Base-by-base conservation (phyloP, 2,888 invertebrate genomes). In the Pandemis heparana region DNA sequence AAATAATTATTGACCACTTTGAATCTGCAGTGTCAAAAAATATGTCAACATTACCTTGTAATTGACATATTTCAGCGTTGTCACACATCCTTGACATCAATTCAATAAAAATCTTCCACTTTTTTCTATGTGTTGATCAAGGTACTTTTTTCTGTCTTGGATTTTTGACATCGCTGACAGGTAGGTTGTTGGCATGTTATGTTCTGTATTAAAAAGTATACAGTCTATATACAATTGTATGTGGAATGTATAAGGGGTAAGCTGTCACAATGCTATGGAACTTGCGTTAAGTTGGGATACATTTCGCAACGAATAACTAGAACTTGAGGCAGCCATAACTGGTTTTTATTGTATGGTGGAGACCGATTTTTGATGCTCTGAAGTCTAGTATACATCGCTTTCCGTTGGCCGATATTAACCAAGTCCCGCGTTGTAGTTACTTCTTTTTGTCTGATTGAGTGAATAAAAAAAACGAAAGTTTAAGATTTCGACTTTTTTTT, bases 401-500 rank as follows among this genome's bases (percentile, higher is more conserved):
- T 4, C 10, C 10, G 4, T 43, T 48, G 48, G 48, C n/a, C 48
- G n/a, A n/a, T 48, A 6, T 48, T 48, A n/a, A 14, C 6, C n/a
- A 48, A 48, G 41, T 41, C 9, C 9, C 9, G 46, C 46, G 10
- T 12, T 46, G 14, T 46, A 14, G 9, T 46, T 46, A 14, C 46
- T 18, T 48, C 10, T 7, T n/a, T 48, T n/a, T 18, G 18, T 53
- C 51, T 46, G 9, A 46, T n/a, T 18, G 18, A 18, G 53, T 53
- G 53, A 53, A 18, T 18, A 18, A 46, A 10, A 12, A 46, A 46
- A 46, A 46, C 1, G 46, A 46, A 53, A 53, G 8, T 16, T 18
- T 53, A 53, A 53, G 18, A 53, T 53, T 53, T 53, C 56, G 4
- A 12, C 23, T 56, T 56, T 56, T 56, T 56, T 56, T 12, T 56